Evolutionary conservation across 1,140 invertebrate genomes (phyloP).

Genomic region (Asbolus verrucosus): DNA sequence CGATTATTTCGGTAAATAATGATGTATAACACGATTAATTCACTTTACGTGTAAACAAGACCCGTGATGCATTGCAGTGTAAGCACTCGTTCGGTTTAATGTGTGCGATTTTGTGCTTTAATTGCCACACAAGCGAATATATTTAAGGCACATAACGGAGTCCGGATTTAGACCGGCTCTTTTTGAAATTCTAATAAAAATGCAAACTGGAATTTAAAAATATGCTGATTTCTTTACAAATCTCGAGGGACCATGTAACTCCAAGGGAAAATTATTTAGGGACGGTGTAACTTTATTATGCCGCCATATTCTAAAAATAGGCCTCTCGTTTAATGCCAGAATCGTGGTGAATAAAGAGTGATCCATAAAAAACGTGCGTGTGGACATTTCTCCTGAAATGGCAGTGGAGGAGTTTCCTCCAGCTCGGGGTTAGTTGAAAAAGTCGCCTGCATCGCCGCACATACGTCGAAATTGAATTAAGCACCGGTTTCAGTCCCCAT

Average conservation of each 20-base stretch:
- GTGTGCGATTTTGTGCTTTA: neutral
- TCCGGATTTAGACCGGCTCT: slow-evolving; percentile 3
- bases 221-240: slow-evolving; percentile 43
- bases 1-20: slow-evolving; percentile 27
- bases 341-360: slow-evolving; percentile 9
- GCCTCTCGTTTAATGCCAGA: neutral
- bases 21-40: slow-evolving; percentile 17
- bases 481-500: too few species aligned
- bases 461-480: slow-evolving; percentile 3
- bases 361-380: neutral
- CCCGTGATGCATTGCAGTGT: neutral
- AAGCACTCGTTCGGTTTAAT: neutral
- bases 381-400: neutral
- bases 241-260: slow-evolving; percentile 1
- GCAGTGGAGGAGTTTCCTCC: neutral
- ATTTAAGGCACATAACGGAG: neutral
- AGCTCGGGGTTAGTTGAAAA: neutral
- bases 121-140: slow-evolving; percentile 1
- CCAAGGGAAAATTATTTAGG: slow-evolving; percentile 36
- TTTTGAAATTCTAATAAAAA: slow-evolving; percentile 45
- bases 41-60: slow-evolving; percentile 16
- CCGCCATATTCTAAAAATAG: slow-evolving; percentile 4
- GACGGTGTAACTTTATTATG: slow-evolving; percentile 33
- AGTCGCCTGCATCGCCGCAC: neutral
- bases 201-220: slow-evolving; percentile 46